Percentiles rank a stretch among this genome's conserved stretches.
phyloP scores from a whole-genome alignment of 2,888 invertebrate genomes.

The Anaspis maculata region DNA sequence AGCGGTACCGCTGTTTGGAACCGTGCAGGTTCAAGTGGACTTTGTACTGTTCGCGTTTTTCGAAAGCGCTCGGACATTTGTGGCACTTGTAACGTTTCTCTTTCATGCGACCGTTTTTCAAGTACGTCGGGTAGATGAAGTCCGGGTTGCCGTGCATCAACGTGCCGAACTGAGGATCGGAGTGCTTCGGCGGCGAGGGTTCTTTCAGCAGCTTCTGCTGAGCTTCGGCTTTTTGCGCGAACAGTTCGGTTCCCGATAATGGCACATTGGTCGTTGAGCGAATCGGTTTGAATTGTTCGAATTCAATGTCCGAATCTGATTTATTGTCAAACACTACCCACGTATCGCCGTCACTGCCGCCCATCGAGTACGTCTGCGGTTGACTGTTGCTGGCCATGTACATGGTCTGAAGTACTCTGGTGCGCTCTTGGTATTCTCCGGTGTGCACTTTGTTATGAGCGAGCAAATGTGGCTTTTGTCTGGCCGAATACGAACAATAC shows the following conservation, averaged over 20 bases:
- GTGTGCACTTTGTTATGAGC: conserved; percentile 67
- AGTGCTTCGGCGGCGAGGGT: conserved; percentile 37
- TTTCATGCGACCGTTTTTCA: conserved; percentile 65
- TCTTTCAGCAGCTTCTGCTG: conserved; percentile 46
- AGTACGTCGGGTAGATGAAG: conserved; percentile 65
- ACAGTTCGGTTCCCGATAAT: conserved; percentile 57
- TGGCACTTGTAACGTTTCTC: conserved; percentile 75
- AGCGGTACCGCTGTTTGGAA: conserved; percentile 72
- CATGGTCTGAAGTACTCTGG: conserved; percentile 57
- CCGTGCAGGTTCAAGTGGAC: conserved; percentile 77
- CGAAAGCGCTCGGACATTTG: conserved; percentile 82
- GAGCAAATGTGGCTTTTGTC: conserved; percentile 58
- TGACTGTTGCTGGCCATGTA: conserved; percentile 57
- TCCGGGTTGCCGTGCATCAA: conserved; percentile 68
- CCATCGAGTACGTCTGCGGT: conserved; percentile 46
- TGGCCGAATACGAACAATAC: conserved; percentile 68
- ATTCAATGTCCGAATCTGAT: conserved; percentile 19
- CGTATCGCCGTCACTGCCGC: conserved; percentile 33
- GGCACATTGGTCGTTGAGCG: conserved; percentile 44
- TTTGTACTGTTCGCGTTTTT: conserved; percentile 76
- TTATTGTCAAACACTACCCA: conserved; percentile 43
- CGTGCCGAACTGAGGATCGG: conserved; percentile 60
- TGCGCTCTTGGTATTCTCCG: conserved; percentile 69
- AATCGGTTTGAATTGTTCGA: conserved; percentile 19
- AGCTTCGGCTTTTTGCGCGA: conserved; percentile 55